Percentiles rank a stretch among this genome's conserved stretches.
Evolutionary conservation across 2,797 vertebrate species (phyloP).

Genomic region (Gallinago solitaria): DNA sequence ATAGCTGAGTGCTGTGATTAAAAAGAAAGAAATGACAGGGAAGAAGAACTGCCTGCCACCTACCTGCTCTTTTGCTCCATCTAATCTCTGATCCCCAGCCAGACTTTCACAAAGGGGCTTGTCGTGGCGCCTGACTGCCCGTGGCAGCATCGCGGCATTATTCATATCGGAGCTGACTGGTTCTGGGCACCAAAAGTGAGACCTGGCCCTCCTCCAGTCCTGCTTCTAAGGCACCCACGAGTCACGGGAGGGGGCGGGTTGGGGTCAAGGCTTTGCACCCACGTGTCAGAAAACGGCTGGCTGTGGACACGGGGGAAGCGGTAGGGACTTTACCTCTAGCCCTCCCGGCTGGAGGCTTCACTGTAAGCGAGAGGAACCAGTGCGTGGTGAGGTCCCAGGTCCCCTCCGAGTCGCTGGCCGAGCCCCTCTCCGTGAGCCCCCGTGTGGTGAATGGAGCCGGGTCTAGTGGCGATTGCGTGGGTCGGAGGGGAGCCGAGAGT

Average conservation of each 20-base stretch:
- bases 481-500: not conserved
- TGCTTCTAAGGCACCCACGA: not conserved
- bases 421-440: not conserved
- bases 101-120: not conserved
- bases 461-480: rapidly evolving
- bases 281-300: not conserved
- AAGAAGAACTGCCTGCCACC: not conserved
- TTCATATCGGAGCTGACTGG: not conserved
- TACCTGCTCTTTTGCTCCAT: not conserved
- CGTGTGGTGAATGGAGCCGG: rapidly evolving
- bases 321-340: not conserved
- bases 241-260: too few species aligned
- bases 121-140: not conserved
- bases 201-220: not conserved
- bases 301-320: not conserved
- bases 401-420: not conserved
- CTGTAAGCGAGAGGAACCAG: not conserved
- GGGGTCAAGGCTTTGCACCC: not conserved
- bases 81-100: not conserved
- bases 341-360: not conserved
- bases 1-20: not conserved
- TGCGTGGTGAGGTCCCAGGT: rapidly evolving
- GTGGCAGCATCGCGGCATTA: rapidly evolving
- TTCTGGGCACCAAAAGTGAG: not conserved
- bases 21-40: not conserved